These are phyloP conservation scores for Ctenicera cuprea DNA, from an alignment of 2,888 invertebrate genomes.

Conservation along the genomic window DNA sequence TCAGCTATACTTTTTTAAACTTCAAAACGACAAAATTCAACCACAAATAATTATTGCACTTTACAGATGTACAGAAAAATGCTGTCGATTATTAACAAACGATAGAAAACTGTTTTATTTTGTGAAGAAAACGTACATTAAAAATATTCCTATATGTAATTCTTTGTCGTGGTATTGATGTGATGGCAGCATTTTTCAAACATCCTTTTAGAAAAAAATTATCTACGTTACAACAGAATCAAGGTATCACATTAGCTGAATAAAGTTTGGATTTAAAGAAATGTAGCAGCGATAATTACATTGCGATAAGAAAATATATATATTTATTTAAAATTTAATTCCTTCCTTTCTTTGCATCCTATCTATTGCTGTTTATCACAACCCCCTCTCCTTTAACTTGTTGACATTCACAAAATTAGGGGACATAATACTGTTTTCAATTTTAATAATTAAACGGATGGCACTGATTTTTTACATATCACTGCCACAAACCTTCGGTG, in stretches of 20 bases:
- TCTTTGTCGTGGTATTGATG: neutral
- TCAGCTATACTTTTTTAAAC: neutral
- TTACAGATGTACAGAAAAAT: neutral
- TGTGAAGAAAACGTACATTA: neutral
- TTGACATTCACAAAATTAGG: neutral
- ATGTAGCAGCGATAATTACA: constrained; percentile 22
- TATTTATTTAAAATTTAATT: neutral
- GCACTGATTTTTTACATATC: neutral
- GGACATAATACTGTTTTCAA: constrained; percentile 18
- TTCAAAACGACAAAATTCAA: neutral
- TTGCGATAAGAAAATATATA: neutral
- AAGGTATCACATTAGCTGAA: constrained; percentile 23
- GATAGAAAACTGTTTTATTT: neutral
- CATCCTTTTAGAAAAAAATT: neutral
- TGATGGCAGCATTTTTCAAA: neutral
- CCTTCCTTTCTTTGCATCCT: neutral
- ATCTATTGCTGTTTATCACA: constrained; percentile 31
- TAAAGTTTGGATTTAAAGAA: neutral
- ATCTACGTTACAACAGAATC: neutral
- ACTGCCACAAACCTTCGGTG: constrained; percentile 16
- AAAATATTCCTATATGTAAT: neutral
- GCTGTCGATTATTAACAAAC: neutral
- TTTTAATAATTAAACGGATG: neutral
- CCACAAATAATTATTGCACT: constrained; percentile 19
- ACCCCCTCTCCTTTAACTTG: neutral